phyloP scores from a whole-genome alignment of 92 coral and sea anemone species.

The Virgularia gustaviana region DNA sequence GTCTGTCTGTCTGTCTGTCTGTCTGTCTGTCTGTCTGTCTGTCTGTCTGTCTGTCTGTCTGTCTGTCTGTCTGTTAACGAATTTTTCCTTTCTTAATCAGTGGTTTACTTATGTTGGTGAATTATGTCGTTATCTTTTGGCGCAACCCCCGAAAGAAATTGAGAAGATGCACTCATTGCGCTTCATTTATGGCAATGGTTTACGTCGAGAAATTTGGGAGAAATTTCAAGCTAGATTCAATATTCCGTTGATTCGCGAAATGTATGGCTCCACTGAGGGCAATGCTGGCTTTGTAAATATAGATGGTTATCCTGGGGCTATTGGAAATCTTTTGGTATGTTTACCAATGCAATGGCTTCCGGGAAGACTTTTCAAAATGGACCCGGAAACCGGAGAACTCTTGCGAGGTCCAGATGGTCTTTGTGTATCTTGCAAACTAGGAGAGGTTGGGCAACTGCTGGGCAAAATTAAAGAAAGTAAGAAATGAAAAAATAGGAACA shows the following conservation, averaged over 20 bases:
- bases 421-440: constrained; percentile 21
- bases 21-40: too few relatives aligned
- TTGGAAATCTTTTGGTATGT: constrained; percentile 9
- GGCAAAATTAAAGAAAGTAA: constrained; percentile 17
- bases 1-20: too few relatives aligned
- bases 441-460: constrained; percentile 33
- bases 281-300: neutral
- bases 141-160: constrained; percentile 25
- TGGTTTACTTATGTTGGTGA: constrained; percentile 33
- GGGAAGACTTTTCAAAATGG: constrained; percentile 16
- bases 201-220: constrained; percentile 41
- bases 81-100: constrained; percentile 2
- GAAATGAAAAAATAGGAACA: too few relatives aligned
- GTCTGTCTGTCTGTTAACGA: too few relatives aligned
- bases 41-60: too few relatives aligned
- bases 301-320: constrained; percentile 18
- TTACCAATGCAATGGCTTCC: neutral
- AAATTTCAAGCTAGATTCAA: constrained; percentile 29
- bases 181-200: constrained; percentile 29
- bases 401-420: constrained; percentile 36
- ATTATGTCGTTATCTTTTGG: constrained; percentile 36
- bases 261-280: constrained; percentile 38
- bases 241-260: constrained; percentile 20
- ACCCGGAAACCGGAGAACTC: constrained; percentile 25
- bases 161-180: constrained; percentile 35